These are phyloP conservation scores for Eupithecia vulgata DNA, from an alignment of 2,888 invertebrate species.

Conservation along the genomic window DNA sequence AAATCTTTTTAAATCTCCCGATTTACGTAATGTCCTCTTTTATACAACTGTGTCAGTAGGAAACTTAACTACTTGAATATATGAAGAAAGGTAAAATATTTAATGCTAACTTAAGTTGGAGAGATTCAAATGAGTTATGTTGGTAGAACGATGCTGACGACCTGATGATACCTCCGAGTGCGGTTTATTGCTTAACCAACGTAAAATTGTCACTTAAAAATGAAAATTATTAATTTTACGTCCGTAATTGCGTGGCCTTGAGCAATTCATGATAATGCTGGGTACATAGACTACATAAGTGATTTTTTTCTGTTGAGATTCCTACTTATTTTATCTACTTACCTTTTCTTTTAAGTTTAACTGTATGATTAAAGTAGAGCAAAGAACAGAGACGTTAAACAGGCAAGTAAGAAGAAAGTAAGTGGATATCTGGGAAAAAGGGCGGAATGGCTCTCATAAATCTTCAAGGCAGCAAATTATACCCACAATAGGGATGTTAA, in stretches of 20 bases:
- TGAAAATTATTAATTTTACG: slow-evolving; percentile 52
- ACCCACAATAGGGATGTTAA: too few relatives aligned
- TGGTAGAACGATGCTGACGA: neutral
- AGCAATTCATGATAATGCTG: neutral
- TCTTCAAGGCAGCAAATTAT: slow-evolving; percentile 29
- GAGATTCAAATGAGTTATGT: neutral
- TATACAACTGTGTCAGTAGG: slow-evolving; percentile 17
- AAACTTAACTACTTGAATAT: slow-evolving; percentile 8
- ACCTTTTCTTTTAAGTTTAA: neutral
- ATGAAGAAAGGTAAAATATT: neutral
- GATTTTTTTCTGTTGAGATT: neutral
- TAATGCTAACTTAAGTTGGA: neutral
- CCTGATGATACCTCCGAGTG: neutral
- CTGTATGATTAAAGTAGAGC: neutral
- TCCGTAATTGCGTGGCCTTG: slow-evolving; percentile 7
- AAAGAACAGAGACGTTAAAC: slow-evolving; percentile 3
- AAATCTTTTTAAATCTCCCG: slow-evolving; percentile 28
- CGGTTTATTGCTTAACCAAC: neutral
- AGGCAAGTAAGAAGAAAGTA: neutral
- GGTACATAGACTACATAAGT: neutral
- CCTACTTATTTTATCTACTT: neutral
- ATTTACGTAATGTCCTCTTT: slow-evolving; percentile 24
- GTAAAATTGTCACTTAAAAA: slow-evolving; percentile 55
- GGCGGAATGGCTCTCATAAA: slow-evolving; percentile 28
- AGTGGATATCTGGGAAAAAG: slow-evolving; percentile 14